Conservation (phyloP, 2,888 invertebrate species). For the Stomorhina lunata region DNA sequence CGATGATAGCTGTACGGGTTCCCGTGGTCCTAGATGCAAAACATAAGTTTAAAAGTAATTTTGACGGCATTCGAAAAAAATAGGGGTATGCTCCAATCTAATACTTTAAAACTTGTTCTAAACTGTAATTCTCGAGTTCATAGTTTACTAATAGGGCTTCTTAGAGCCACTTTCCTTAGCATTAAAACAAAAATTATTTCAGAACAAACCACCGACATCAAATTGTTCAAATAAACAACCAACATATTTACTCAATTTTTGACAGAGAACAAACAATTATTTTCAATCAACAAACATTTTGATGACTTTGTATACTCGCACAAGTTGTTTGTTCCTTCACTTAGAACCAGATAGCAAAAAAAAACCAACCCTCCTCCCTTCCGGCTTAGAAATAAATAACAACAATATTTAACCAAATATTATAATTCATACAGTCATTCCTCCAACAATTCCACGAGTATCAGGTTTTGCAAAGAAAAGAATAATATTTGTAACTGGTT, state of each 20-base stretch:
- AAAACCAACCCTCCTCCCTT: conserved; percentile 12
- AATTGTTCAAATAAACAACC: conserved; percentile 73
- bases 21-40: too few relatives aligned
- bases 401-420: too few relatives aligned
- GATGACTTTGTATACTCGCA: conserved; percentile 33
- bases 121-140: too few relatives aligned
- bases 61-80: too few relatives aligned
- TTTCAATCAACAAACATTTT: conserved; percentile 67
- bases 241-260: conserved; percentile 79
- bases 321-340: background rate
- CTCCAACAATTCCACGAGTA: conserved; percentile 54
- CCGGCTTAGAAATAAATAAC: background rate
- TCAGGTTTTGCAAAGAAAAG: conserved; percentile 73
- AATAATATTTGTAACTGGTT: conserved; percentile 77
- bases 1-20: too few relatives aligned
- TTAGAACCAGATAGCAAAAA: too few relatives aligned
- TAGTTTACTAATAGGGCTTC: too few relatives aligned
- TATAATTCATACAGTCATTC: too few relatives aligned
- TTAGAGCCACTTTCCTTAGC: background rate
- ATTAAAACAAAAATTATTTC: conserved; percentile 48
- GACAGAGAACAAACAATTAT: conserved; percentile 74
- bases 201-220: conserved; percentile 56
- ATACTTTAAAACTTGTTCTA: too few relatives aligned
- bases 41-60: too few relatives aligned
- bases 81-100: too few relatives aligned